Base-by-base conservation (phyloP, 2,888 invertebrate genomes). In the Drosophila antonietae region DNA sequence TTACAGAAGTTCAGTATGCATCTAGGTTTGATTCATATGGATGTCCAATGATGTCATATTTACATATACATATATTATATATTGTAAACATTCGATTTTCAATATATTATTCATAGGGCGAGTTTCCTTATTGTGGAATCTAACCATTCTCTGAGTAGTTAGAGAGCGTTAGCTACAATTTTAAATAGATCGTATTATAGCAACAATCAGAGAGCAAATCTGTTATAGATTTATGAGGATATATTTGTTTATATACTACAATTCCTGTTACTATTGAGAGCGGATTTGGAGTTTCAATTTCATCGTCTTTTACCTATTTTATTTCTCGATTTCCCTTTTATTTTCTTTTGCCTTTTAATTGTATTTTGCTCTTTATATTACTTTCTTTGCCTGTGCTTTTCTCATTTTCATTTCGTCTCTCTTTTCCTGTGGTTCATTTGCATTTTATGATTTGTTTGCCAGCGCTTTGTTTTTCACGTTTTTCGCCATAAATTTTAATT, bases 401-500 rank as follows among this genome's bases (percentile, higher is more conserved):
- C 66, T 20, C 52, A 39, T 68, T 68, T 73, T 72, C 62, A 44
- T 66, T 69, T 59, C 41, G 43, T 20, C 44, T 64, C 35, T 62
- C 12, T 62, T 55, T 51, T 28, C 59, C 53, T 53, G 64, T 62
- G 49, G 72, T 75, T 79, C 76, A 88, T 90, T 89, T 82, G 73
- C 83, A 88, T 84, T 76, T 83, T 90, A 83, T 88, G 85, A 87
- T 86, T 88, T 90, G 82, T 82, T 84, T 82, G 82, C 82, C 52
- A 52, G 59, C 68, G 66, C 71, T 70, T 80, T 78, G 70, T 81
- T 80, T 72, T 74, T 60, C 68, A 57, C 71, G 61, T 67, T 76
- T 74, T 82, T 73, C 60, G 69, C 81, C 81, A 83, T 83, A 81
- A 73, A 84, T 87, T 89, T 81, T 87, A 87, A 87, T 87, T 87